Percentiles rank a stretch among this genome's conserved stretches.
These are phyloP conservation scores for Antigone vipio DNA, from an alignment of 2,113 vertebrate genomes.

Conservation along the genomic window DNA sequence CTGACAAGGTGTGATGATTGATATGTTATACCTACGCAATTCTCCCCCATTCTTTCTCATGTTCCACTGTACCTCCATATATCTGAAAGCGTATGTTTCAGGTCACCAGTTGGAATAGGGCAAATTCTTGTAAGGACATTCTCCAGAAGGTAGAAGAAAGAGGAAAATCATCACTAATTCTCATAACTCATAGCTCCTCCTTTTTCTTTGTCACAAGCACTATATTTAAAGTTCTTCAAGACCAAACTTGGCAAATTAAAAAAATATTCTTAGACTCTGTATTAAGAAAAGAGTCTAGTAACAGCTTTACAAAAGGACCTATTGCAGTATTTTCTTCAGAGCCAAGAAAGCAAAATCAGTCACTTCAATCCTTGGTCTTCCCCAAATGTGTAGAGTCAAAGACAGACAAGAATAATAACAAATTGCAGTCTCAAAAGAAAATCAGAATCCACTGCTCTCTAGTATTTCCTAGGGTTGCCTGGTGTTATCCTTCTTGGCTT, in stretches of 20 bases:
- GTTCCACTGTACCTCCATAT: not conserved
- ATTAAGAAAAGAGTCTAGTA: not conserved
- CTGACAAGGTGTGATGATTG: not conserved
- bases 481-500: not conserved
- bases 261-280: not conserved
- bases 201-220: not conserved
- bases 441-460: not conserved
- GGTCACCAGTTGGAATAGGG: not conserved
- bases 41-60: not conserved
- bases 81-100: not conserved
- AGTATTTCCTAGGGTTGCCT: not conserved
- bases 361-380: not conserved
- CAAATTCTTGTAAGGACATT: not conserved
- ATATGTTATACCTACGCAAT: not conserved
- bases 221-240: not conserved
- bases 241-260: not conserved
- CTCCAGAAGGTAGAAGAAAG: not conserved
- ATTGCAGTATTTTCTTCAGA: not conserved
- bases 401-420: not conserved
- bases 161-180: not conserved
- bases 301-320: not conserved
- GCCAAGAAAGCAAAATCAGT: not conserved
- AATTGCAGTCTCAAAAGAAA: not conserved
- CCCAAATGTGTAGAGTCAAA: not conserved
- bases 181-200: not conserved